phyloP scores from a whole-genome alignment of 2,797 vertebrate genomes.

The Cottoperca gobio region DNA sequence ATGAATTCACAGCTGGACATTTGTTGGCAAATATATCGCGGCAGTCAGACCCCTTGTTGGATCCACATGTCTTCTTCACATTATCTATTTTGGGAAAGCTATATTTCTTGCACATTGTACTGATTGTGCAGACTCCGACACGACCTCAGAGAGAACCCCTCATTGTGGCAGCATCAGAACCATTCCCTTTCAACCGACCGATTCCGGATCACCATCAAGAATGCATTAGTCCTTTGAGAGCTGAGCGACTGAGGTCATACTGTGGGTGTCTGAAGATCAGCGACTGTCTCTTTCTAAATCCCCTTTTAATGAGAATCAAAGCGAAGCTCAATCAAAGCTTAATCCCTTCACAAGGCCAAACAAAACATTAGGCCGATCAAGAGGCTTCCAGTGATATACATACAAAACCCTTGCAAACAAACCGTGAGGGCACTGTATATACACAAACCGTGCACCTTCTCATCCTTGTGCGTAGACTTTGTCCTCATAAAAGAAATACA shows the following conservation, averaged over 20 bases:
- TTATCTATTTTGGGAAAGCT: not conserved
- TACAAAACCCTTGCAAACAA: constrained; percentile 20
- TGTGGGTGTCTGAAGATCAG: constrained; percentile 38
- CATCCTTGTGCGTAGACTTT: not conserved
- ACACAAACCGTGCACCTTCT: constrained; percentile 5
- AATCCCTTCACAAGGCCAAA: constrained; percentile 31
- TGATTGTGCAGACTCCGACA: not conserved
- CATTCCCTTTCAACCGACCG: not conserved
- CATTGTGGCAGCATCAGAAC: not conserved
- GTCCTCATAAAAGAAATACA: not conserved
- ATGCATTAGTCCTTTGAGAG: constrained; percentile 27
- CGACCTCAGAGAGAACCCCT: not conserved
- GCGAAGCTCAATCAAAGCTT: constrained; percentile 29
- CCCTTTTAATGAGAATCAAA: constrained; percentile 65
- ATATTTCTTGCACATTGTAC: not conserved
- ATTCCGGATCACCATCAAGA: not conserved
- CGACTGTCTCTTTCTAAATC: constrained; percentile 60
- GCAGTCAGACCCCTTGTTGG: not conserved
- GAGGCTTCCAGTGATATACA: constrained; percentile 2
- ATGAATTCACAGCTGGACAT: not conserved
- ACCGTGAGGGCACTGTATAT: not conserved
- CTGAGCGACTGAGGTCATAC: constrained; percentile 42
- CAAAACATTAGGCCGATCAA: constrained; percentile 38
- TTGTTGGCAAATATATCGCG: not conserved
- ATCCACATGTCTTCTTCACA: not conserved